Conservation (phyloP, 92 coral and sea anemone genomes). For the Palythoa grandiflora region DNA sequence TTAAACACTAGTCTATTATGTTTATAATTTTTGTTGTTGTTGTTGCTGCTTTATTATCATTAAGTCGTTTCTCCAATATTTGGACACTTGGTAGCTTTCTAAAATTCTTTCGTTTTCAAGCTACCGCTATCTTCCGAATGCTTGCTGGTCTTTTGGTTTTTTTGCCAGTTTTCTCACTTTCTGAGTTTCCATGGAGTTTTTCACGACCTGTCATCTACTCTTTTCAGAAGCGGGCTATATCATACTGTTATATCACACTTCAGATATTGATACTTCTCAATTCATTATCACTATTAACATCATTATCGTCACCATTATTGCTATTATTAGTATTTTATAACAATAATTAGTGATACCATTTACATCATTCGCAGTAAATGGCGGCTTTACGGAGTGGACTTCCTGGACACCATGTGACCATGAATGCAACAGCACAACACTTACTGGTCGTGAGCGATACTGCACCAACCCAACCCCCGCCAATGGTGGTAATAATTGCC, state of each 20-base stretch:
- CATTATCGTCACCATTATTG: not conserved
- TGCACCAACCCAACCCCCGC: slow-evolving; percentile 90
- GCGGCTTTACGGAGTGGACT: slow-evolving; percentile 92
- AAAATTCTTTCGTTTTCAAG: too few relatives aligned
- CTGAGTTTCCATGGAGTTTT: too few relatives aligned
- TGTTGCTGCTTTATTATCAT: not conserved
- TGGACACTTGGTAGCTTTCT: too few relatives aligned
- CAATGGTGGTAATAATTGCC: slow-evolving; percentile 84
- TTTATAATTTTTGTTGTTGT: not conserved
- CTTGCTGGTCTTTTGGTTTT: too few relatives aligned
- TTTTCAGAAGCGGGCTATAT: too few relatives aligned
- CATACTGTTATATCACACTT: too few relatives aligned
- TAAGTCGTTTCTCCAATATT: not conserved
- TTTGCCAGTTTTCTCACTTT: too few relatives aligned
- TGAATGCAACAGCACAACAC: slow-evolving; percentile 75
- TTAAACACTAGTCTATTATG: too few relatives aligned
- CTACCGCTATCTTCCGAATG: too few relatives aligned
- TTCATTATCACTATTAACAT: not conserved
- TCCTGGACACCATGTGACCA: slow-evolving; percentile 91
- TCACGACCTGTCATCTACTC: too few relatives aligned
- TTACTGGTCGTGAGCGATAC: slow-evolving; percentile 88
- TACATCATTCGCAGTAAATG: slow-evolving; percentile 60
- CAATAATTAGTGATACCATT: not conserved
- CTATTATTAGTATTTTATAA: not conserved
- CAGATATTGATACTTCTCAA: too few relatives aligned